Evolutionary conservation across 2,888 invertebrate species (phyloP).

Genomic region (Notocelia uddmanniana): DNA sequence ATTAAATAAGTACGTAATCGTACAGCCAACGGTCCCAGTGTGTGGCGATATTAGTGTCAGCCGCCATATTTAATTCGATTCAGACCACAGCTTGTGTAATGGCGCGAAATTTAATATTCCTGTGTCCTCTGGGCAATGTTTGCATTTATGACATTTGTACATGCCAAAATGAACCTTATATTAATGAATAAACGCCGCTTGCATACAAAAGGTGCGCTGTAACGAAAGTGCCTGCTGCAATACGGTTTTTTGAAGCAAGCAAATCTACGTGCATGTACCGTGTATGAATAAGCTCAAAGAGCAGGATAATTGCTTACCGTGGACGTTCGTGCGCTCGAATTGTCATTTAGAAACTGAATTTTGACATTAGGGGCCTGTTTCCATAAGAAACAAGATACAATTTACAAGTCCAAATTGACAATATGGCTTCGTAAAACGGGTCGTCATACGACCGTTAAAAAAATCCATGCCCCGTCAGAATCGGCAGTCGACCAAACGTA

Average conservation of each 20-base stretch:
- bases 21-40: slow-evolving; percentile 7
- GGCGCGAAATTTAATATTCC: slow-evolving; percentile 24
- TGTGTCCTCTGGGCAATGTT: slow-evolving; percentile 23
- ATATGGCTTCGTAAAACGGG: too few species aligned
- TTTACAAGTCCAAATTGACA: too few species aligned
- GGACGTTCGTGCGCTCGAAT: not conserved
- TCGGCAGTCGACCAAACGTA: too few species aligned
- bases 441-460: too few species aligned
- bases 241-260: not conserved
- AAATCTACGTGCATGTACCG: not conserved
- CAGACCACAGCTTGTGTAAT: slow-evolving; percentile 4
- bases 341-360: not conserved
- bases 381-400: too few species aligned
- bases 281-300: not conserved
- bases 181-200: not conserved
- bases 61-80: slow-evolving; percentile 19
- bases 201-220: not conserved
- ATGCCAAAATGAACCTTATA: not conserved
- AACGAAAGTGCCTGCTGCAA: slow-evolving; percentile 1
- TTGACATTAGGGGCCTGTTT: not conserved
- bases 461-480: too few species aligned
- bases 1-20: slow-evolving; percentile 20
- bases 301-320: not conserved
- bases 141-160: not conserved
- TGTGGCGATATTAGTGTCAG: slow-evolving; percentile 9